Evolutionary conservation across 2,797 vertebrate genomes (phyloP).

Genomic region (Crax fasciolata): DNA sequence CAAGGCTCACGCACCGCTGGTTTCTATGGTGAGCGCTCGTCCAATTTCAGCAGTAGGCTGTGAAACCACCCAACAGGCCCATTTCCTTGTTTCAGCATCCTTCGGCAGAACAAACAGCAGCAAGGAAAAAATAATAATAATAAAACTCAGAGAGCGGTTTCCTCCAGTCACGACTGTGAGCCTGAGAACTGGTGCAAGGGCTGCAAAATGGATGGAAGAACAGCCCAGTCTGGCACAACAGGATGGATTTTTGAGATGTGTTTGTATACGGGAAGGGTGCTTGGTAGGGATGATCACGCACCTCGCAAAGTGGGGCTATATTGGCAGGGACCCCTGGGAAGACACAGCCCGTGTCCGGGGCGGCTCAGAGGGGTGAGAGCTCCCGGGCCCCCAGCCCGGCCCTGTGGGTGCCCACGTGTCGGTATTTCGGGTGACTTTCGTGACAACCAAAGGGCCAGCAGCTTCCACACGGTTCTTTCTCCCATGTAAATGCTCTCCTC

Average conservation of each 20-base stretch:
- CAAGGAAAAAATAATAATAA: not conserved
- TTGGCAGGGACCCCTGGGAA: not conserved
- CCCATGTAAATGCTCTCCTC: not conserved
- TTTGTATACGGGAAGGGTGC: rapidly evolving
- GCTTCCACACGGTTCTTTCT: not conserved
- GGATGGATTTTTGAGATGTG: not conserved
- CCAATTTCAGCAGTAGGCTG: constrained; percentile 21
- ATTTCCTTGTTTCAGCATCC: not conserved
- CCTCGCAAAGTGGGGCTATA: not conserved
- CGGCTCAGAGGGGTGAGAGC: not conserved
- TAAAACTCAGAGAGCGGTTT: not conserved
- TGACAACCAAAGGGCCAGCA: not conserved
- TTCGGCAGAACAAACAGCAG: not conserved
- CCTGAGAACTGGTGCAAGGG: not conserved
- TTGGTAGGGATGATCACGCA: rapidly evolving
- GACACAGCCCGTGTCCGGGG: not conserved
- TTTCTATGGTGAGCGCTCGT: constrained; percentile 67
- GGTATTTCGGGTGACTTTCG: not conserved
- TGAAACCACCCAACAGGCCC: not conserved
- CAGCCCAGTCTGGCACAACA: rapidly evolving
- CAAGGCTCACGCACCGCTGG: not conserved
- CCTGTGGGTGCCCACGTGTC: not conserved
- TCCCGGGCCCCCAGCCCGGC: not conserved
- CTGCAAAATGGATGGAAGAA: not conserved
- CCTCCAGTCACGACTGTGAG: rapidly evolving